Conservation (phyloP, 2,797 vertebrate species). For the Synaphobranchus kaupii region DNA sequence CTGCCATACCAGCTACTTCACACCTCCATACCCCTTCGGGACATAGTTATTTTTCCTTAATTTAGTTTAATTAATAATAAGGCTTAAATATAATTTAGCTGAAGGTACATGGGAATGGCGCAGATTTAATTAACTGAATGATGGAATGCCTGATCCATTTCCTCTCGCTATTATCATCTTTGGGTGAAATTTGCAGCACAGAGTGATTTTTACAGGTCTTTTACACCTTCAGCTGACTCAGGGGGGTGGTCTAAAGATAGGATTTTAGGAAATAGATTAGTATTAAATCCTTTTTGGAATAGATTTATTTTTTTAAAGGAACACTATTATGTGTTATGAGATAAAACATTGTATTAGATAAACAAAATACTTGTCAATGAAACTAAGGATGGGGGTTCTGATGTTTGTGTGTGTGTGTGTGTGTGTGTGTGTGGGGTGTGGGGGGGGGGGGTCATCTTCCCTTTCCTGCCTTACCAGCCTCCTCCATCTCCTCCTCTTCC, state of each 20-base stretch:
- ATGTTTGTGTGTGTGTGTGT: too few relatives aligned
- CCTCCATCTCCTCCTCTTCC: too few relatives aligned
- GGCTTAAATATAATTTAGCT: conserved; percentile 20
- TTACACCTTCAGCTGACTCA: neutral
- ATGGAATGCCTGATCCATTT: conserved; percentile 16
- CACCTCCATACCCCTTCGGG: neutral
- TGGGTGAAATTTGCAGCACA: neutral
- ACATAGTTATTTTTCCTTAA: conserved; percentile 16
- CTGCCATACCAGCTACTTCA: neutral
- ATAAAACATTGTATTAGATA: neutral
- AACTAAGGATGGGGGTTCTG: neutral
- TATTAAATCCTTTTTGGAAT: neutral
- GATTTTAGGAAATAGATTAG: neutral
- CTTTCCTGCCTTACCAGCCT: too few relatives aligned
- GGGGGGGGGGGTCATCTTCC: too few relatives aligned
- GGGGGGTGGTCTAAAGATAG: neutral
- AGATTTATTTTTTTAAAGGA: too few relatives aligned
- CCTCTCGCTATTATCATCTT: neutral
- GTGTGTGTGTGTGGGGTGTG: too few relatives aligned
- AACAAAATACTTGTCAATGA: neutral
- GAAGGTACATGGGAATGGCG: neutral
- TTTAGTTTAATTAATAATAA: conserved; percentile 24
- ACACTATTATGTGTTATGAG: too few relatives aligned
- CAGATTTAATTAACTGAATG: conserved; percentile 18
- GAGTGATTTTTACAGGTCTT: neutral